Percentiles rank a stretch among this genome's conserved stretches.
phyloP scores from a whole-genome alignment of 2,113 vertebrate species.

The Chitala chitala region DNA sequence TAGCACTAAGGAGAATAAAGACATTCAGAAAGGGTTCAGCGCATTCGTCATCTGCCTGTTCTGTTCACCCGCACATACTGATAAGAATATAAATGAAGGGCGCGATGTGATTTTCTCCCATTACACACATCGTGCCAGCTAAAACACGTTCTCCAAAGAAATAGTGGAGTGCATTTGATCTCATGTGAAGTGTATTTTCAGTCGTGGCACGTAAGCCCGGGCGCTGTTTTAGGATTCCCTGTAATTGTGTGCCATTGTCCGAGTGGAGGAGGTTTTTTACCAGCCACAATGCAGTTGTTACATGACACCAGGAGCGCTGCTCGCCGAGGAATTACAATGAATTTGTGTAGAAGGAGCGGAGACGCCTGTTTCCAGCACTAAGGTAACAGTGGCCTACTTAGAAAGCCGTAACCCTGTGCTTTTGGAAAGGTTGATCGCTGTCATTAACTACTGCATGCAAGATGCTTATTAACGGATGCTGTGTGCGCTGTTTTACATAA shows the following conservation, averaged over 20 bases:
- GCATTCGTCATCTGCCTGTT: conserved; percentile 25
- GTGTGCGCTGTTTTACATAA: neutral
- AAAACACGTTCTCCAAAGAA: neutral
- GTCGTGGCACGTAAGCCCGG: neutral
- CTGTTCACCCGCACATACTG: conserved; percentile 16
- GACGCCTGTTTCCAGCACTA: neutral
- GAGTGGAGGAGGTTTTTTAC: neutral
- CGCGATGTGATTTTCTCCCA: conserved; percentile 15
- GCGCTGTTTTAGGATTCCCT: neutral
- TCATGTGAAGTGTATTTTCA: neutral
- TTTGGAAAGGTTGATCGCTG: neutral
- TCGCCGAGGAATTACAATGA: neutral
- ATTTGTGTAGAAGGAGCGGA: neutral
- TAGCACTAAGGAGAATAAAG: conserved; percentile 24
- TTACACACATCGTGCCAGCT: neutral
- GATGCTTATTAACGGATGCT: neutral
- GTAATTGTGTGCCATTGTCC: conserved; percentile 3
- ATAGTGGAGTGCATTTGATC: conserved; percentile 9
- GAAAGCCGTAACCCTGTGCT: neutral
- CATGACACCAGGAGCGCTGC: neutral
- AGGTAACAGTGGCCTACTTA: neutral
- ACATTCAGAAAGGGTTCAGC: conserved; percentile 17
- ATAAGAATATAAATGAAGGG: conserved; percentile 28
- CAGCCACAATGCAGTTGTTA: neutral
- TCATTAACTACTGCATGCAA: neutral